phyloP scores from a whole-genome alignment of 2,113 vertebrate species.

The Australoheros scitulus region DNA sequence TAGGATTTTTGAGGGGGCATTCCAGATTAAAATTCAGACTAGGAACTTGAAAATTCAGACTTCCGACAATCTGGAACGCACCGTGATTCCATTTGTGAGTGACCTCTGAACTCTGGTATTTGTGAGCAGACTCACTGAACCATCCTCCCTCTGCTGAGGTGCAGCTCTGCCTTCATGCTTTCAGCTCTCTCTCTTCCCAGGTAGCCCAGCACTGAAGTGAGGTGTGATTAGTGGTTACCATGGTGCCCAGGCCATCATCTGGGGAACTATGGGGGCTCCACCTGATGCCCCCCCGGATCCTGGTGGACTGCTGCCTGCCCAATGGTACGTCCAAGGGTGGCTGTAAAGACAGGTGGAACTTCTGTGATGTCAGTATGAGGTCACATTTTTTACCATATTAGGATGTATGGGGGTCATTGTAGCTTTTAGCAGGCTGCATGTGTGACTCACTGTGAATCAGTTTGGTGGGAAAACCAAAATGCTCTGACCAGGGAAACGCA shows the following conservation, averaged over 20 bases:
- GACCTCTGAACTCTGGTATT: neutral
- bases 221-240: constrained; percentile 57
- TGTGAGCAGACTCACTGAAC: neutral
- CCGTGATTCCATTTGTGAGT: neutral
- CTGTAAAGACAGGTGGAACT: too few relatives aligned
- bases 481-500: too few relatives aligned
- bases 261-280: constrained; percentile 85
- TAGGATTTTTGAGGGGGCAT: too few relatives aligned
- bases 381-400: neutral
- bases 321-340: constrained; percentile 61
- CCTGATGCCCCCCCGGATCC: constrained; percentile 84
- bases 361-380: neutral
- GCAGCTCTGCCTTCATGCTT: neutral
- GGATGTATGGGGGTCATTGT: too few relatives aligned
- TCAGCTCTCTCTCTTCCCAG: constrained; percentile 26
- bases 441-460: too few relatives aligned
- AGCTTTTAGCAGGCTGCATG: too few relatives aligned
- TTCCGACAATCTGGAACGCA: too few relatives aligned
- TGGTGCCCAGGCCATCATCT: constrained; percentile 82
- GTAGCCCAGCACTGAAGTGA: constrained; percentile 31
- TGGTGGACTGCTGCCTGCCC: constrained; percentile 85
- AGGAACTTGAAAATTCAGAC: too few relatives aligned
- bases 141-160: neutral
- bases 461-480: too few relatives aligned
- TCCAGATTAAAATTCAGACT: too few relatives aligned